Evolutionary conservation across 2,888 invertebrate species (phyloP).

Genomic region (Limnephilus rhombicus): DNA sequence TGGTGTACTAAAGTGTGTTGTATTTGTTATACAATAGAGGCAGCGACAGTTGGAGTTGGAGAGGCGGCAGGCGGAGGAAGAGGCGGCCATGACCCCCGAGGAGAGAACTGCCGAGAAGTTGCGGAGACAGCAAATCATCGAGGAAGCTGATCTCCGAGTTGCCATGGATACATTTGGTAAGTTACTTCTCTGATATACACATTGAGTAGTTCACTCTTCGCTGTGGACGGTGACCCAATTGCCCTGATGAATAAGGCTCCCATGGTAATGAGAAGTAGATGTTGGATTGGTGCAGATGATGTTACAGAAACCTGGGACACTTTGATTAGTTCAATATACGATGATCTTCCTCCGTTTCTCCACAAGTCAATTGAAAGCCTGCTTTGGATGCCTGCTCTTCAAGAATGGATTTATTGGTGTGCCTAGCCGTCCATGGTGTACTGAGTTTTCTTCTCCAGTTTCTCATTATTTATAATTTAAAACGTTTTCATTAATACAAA

Average conservation of each 20-base stretch:
- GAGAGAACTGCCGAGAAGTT: constrained; percentile 87
- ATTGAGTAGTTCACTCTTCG: background rate
- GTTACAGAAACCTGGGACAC: no score
- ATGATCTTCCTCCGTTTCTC: background rate
- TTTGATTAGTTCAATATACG: no score
- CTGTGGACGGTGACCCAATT: background rate
- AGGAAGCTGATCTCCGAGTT: constrained; percentile 91
- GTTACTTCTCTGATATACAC: background rate
- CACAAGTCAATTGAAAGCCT: no score
- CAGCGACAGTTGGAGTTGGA: constrained; percentile 84
- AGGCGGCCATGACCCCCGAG: constrained; percentile 85
- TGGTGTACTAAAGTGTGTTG: constrained; percentile 44
- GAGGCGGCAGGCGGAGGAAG: constrained; percentile 78
- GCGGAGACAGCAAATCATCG: constrained; percentile 87
- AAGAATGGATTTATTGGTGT: no score
- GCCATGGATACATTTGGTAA: constrained; percentile 93
- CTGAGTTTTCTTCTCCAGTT: no score
- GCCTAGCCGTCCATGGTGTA: no score
- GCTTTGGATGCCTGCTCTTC: no score
- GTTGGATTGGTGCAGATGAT: no score
- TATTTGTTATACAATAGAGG: constrained; percentile 73
- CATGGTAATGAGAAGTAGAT: no score
- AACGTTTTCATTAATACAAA: no score
- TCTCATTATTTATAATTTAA: no score
- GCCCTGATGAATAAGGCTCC: background rate